Conservation (phyloP, 2,888 invertebrate genomes). For the Tridacna crocea region DNA sequence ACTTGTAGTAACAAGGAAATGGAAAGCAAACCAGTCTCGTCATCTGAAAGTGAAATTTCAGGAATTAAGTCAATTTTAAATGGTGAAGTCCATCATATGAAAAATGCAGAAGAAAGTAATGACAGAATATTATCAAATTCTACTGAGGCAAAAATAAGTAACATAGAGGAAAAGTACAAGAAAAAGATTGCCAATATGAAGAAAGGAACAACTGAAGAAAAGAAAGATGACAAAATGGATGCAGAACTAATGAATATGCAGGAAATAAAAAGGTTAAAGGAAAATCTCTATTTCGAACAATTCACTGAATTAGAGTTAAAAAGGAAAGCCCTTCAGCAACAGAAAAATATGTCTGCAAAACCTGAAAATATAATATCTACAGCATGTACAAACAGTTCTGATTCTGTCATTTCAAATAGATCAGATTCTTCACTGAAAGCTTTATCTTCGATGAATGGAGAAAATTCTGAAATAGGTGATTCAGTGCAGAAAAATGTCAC, state of each 20-base stretch:
- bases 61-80: neutral
- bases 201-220: neutral
- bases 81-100: neutral
- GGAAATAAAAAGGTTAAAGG: conserved; percentile 27
- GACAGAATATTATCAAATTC: neutral
- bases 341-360: conserved; percentile 9
- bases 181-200: neutral
- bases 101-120: neutral
- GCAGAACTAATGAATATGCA: neutral
- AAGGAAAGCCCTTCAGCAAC: conserved; percentile 31
- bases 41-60: neutral
- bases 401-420: neutral
- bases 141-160: neutral
- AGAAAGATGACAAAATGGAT: neutral
- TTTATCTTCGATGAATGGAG: neutral
- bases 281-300: conserved; percentile 46
- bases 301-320: conserved; percentile 47
- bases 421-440: neutral
- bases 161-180: neutral
- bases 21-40: too few relatives aligned
- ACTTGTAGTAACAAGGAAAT: neutral
- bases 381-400: neutral
- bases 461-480: conserved; percentile 11
- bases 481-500: neutral
- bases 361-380: neutral